Base-by-base conservation (phyloP, 2,113 vertebrate genomes). In the Alligator mississippiensis region DNA sequence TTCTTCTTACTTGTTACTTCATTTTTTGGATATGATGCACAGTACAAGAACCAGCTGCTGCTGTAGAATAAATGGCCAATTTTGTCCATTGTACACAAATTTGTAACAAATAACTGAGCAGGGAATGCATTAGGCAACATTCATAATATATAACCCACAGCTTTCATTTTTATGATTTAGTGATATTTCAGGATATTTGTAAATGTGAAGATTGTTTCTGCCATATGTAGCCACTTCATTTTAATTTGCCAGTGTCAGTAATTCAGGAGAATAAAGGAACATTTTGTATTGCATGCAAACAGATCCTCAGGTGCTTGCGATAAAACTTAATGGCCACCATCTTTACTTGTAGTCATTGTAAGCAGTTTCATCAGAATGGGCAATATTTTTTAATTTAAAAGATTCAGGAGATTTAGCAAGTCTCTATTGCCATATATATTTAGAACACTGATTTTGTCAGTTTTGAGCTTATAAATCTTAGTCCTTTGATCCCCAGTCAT, bases 161-260 rank as follows among this genome's bases (percentile, higher is more conserved):
- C 97, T 98, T 98, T 97, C 93, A 13, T 97, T 98, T 98, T 98
- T 98, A 98, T 98, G 97, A 98, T 98, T 98, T 98, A 98, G 98
- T 97, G 98, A 98, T 97, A 97, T 98, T 98, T 98, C 97, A 97
- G 97, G 98, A 97, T 98, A 98, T 97, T 98, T 98, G 98, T 98
- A 97, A 98, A 98, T 98, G 98, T 98, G 98, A 95, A 98, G 96
- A 98, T 98, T 97, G 97, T 97, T 98, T 98, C 98, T 98, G 94
- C 98, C 98, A 98, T 98, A 99, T 99, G 98, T 98, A 98, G 96
- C 97, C 98, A 98, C 98, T 99, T 98, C 96, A 98, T 99, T 98
- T 98, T 98, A 98, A 98, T 99, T 98, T 99, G 97, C 98, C 96
- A 97, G 96, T 99, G 98, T 99, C 98, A 98, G 98, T 98, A 98